Evolutionary conservation across 53 echinoderm and acorn worm genomes (phyloP).

Genomic region (Stichopus horrens): DNA sequence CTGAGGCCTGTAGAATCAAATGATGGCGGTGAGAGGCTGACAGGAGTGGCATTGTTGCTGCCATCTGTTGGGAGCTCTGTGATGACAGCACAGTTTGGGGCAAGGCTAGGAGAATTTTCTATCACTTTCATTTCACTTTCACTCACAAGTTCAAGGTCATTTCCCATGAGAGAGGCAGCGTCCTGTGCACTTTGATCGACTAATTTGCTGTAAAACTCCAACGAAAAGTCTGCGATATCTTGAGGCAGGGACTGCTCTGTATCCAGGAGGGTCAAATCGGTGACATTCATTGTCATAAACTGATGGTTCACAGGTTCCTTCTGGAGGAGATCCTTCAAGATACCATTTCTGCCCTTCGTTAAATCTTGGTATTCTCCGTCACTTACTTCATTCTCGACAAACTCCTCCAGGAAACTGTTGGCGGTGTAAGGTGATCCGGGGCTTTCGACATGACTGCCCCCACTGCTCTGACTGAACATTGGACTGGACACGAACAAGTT

Average conservation of each 20-base stretch:
- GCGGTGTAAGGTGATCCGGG: not conserved
- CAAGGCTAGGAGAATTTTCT: not conserved
- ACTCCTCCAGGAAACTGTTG: slow-evolving; percentile 7
- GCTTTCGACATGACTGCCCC: slow-evolving; percentile 8
- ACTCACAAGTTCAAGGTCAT: slow-evolving; percentile 45
- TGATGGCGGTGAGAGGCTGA: not conserved
- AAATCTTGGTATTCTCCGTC: not conserved
- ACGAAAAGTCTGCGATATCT: slow-evolving; percentile 84
- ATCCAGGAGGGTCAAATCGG: slow-evolving; percentile 23
- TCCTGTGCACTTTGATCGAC: slow-evolving; percentile 72
- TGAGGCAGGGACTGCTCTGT: slow-evolving; percentile 66
- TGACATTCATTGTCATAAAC: slow-evolving; percentile 38
- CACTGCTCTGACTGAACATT: slow-evolving; percentile 61
- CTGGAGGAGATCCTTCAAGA: not conserved
- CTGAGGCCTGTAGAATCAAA: not conserved
- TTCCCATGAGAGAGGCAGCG: slow-evolving; percentile 55
- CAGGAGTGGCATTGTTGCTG: too few relatives aligned
- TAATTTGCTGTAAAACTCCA: slow-evolving; percentile 71
- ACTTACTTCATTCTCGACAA: slow-evolving; percentile 19
- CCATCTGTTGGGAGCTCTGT: slow-evolving; percentile 26
- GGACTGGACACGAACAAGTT: slow-evolving; percentile 5
- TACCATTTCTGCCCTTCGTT: not conserved
- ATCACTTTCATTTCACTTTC: slow-evolving; percentile 44
- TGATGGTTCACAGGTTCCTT: slow-evolving; percentile 30
- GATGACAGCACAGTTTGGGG: slow-evolving; percentile 7